Conservation (phyloP, 2,113 vertebrate species). For the Paedocypris sp. region DNA sequence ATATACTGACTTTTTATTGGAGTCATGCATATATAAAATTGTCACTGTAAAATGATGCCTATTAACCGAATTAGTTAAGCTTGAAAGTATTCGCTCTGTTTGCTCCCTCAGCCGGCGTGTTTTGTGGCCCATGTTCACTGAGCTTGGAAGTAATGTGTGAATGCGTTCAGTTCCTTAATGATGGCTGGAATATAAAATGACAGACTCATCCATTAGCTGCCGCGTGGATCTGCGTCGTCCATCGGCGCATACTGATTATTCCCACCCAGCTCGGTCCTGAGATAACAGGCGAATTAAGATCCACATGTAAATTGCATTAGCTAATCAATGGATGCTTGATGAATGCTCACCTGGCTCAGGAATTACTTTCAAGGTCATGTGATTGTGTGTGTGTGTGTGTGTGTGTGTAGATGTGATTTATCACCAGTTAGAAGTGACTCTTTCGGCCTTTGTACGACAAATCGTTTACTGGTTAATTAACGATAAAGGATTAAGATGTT, state of each 20-base stretch:
- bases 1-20: conserved; percentile 2
- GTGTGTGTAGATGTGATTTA: too few relatives aligned
- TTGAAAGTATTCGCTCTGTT: background rate
- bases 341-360: conserved; percentile 28
- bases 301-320: conserved; percentile 32
- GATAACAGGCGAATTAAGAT: conserved; percentile 32
- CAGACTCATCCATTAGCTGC: conserved; percentile 38
- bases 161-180: conserved; percentile 32
- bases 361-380: conserved; percentile 40
- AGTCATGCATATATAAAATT: background rate
- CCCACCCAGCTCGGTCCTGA: conserved; percentile 13
- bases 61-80: conserved; percentile 11
- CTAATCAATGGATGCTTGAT: conserved; percentile 40
- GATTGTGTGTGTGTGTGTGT: too few relatives aligned
- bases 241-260: conserved; percentile 31
- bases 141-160: conserved; percentile 26
- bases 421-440: conserved; percentile 27
- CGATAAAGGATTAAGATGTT: conserved; percentile 31
- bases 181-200: conserved; percentile 36
- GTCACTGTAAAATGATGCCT: background rate
- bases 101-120: background rate
- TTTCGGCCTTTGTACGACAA: conserved; percentile 17
- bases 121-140: conserved; percentile 20
- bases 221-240: conserved; percentile 1
- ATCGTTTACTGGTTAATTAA: conserved; percentile 42